Conservation (phyloP, 2,113 vertebrate species). For the Passer domesticus region DNA sequence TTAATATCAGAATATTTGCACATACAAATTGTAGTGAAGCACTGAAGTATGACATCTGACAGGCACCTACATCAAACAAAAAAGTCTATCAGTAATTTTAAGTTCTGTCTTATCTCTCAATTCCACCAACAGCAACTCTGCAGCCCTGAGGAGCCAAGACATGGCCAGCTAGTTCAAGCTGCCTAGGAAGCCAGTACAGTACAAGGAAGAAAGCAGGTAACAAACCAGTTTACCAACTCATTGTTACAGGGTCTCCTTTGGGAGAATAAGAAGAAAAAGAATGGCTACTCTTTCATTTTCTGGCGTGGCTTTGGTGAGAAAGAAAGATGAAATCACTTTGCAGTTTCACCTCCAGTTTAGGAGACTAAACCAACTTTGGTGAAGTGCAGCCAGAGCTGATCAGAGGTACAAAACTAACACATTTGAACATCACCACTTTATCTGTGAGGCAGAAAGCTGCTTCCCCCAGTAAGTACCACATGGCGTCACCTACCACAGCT, state of each 20-base stretch:
- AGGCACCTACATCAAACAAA: not conserved
- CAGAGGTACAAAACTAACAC: not conserved
- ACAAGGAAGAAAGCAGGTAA: not conserved
- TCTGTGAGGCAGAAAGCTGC: not conserved
- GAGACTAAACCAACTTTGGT: not conserved
- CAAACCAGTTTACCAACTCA: not conserved
- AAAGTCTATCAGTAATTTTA: not conserved
- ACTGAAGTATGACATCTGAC: not conserved
- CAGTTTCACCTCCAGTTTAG: not conserved
- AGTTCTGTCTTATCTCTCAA: not conserved
- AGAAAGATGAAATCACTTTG: not conserved
- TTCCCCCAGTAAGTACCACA: not conserved
- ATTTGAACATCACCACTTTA: not conserved
- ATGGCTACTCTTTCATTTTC: not conserved
- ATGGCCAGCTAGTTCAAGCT: not conserved
- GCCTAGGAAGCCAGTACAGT: not conserved
- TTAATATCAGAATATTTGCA: not conserved
- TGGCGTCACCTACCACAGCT: not conserved
- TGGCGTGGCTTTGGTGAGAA: rapidly evolving
- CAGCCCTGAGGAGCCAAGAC: not conserved
- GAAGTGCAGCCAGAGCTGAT: rapidly evolving
- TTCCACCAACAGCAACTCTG: not conserved
- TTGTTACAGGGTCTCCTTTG: not conserved
- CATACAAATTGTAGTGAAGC: not conserved
- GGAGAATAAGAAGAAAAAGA: not conserved